Evolutionary conservation across 1,140 invertebrate genomes (phyloP).

Genomic region (Phocides pigmalion): DNA sequence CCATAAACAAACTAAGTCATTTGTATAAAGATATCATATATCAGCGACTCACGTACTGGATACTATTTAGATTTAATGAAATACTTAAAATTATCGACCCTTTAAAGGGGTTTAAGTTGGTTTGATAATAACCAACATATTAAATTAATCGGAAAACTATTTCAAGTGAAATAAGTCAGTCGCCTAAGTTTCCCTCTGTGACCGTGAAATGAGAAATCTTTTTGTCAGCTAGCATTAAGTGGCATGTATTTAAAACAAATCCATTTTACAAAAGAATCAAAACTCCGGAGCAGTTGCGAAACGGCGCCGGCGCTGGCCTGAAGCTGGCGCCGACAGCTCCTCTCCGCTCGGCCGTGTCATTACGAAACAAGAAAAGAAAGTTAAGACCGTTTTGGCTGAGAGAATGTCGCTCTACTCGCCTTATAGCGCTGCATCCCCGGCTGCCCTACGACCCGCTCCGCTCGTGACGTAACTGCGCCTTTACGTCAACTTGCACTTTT

Average conservation of each 20-base stretch:
- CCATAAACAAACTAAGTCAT: neutral
- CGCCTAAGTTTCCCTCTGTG: slow-evolving; percentile 22
- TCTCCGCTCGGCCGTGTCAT: slow-evolving; percentile 68
- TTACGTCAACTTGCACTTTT: slow-evolving; percentile 51
- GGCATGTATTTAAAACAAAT: slow-evolving; percentile 39
- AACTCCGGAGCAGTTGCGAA: slow-evolving; percentile 53
- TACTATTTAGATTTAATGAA: too few relatives aligned
- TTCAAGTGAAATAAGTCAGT: slow-evolving; percentile 11
- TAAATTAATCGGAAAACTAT: neutral
- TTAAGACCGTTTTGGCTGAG: slow-evolving; percentile 65
- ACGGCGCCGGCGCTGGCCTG: slow-evolving; percentile 49
- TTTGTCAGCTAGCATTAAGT: slow-evolving; percentile 26
- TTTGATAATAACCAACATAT: neutral
- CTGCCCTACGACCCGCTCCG: slow-evolving; percentile 49
- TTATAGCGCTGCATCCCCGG: slow-evolving; percentile 41
- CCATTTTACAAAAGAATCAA: slow-evolving; percentile 49
- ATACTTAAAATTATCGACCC: too few relatives aligned
- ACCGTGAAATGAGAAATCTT: slow-evolving; percentile 48
- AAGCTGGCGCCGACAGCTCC: slow-evolving; percentile 52
- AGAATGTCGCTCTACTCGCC: slow-evolving; percentile 49
- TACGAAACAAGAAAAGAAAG: slow-evolving; percentile 81
- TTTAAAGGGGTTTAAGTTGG: too few relatives aligned
- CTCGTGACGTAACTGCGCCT: slow-evolving; percentile 52
- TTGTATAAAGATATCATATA: too few relatives aligned
- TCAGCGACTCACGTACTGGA: too few relatives aligned